A percentile compares a stretch with the other conserved stretches of the same genome.
Evolutionary conservation across 2,113 vertebrate species (phyloP).

Genomic region (Panthera tigris): DNA sequence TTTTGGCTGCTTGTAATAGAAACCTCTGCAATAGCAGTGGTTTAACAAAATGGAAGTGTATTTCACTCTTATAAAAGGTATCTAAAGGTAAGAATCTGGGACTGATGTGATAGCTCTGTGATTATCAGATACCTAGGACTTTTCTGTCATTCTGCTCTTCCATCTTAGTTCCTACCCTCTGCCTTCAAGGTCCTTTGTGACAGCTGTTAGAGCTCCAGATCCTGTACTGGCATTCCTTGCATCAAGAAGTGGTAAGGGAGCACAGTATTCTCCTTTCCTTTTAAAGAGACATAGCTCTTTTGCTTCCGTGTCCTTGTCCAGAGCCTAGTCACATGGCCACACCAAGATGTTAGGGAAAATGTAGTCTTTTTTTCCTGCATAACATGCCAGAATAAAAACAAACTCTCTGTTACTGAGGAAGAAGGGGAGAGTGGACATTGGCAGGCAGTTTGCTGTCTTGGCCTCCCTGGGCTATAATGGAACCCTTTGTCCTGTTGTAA

Average conservation of each 20-base stretch:
- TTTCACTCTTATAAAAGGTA: not conserved
- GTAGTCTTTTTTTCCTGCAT: not conserved
- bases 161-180: not conserved
- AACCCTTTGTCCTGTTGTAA: not conserved
- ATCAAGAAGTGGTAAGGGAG: not conserved
- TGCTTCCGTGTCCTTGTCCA: not conserved
- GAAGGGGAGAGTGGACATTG: not conserved
- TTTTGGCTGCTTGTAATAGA: conserved; percentile 6
- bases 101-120: not conserved
- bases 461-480: not conserved
- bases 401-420: not conserved
- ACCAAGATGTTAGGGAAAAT: not conserved
- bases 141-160: not conserved
- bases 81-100: not conserved
- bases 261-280: not conserved
- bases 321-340: not conserved
- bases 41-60: conserved; percentile 12
- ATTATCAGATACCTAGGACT: not conserved
- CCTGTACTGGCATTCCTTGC: not conserved
- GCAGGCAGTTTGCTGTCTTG: not conserved
- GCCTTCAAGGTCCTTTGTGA: not conserved
- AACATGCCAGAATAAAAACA: not conserved
- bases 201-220: not conserved
- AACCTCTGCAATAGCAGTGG: not conserved
- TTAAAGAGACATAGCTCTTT: not conserved